Conservation (phyloP, 2,888 invertebrate genomes). For the Euclidia mi region DNA sequence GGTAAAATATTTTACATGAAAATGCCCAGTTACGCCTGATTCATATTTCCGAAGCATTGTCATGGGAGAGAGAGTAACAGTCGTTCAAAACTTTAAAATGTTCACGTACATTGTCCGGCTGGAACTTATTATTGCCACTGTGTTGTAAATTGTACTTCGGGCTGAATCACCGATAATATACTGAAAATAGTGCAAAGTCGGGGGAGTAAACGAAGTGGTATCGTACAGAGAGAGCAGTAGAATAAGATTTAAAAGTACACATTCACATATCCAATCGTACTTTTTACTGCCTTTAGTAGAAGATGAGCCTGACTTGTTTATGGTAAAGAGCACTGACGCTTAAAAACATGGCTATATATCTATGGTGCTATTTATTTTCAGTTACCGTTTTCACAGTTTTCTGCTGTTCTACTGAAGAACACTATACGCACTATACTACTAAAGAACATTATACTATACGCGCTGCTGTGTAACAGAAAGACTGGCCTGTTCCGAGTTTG, state of each 20-base stretch:
- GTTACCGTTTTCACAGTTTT: too few relatives aligned
- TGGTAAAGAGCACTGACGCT: too few relatives aligned
- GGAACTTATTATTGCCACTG: slow-evolving; percentile 42
- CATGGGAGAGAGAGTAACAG: slow-evolving; percentile 30
- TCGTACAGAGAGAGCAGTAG: slow-evolving; percentile 17
- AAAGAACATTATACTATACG: too few relatives aligned
- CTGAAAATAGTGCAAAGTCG: slow-evolving; percentile 41
- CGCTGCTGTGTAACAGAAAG: too few relatives aligned
- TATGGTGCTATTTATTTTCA: too few relatives aligned
- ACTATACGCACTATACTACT: too few relatives aligned
- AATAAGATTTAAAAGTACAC: background rate
- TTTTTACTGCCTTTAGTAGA: too few relatives aligned
- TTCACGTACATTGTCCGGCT: slow-evolving; percentile 40
- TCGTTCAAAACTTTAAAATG: slow-evolving; percentile 43
- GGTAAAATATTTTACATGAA: background rate
- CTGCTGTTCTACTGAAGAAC: too few relatives aligned
- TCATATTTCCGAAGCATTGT: slow-evolving; percentile 33
- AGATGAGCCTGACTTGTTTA: too few relatives aligned
- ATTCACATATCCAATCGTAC: too few relatives aligned
- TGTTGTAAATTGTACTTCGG: slow-evolving; percentile 49
- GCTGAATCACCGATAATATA: slow-evolving; percentile 39
- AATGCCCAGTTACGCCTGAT: slow-evolving; percentile 22
- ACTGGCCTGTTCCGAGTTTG: too few relatives aligned
- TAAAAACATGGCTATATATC: too few relatives aligned
- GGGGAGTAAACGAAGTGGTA: slow-evolving; percentile 1